Evolutionary conservation across 2,797 vertebrate species (phyloP), one percentile per base, ranked within the genome.

Genomic region (Pangasius macronema): DNA sequence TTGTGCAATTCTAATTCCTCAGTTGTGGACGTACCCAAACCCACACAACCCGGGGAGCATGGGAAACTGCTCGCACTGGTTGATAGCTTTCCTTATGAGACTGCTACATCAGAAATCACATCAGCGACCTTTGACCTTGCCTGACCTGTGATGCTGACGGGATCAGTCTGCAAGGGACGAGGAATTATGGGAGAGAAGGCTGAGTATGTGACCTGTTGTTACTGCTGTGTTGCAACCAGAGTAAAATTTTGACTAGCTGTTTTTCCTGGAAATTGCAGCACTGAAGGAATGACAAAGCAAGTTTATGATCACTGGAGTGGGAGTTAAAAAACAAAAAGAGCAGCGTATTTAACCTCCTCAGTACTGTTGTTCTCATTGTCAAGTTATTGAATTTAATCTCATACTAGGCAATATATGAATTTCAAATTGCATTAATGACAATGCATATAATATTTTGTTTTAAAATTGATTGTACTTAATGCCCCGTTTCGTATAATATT

Each of bases 11-110:
- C 53, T 46, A 55, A 51, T n/a, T 24, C 22, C 22, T 81, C 51
- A 65, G 72, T 84, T 63, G 51, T 87, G 61, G 27, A 79, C 80
- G 93, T 82, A 84, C 24, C 24, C 16, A 80, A n/a, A 82, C 36
- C 36, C 79, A 79, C 49, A 49, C 76, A 81, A 49, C 57, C 73
- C n/a, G 22, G 13, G 22, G 59, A 82, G 82, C 73, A 79, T 72
- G 59, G 55, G 83, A 86, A 82, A 51, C 46, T 55, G 18, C 8
- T 65, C 30, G 16, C 36, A 59, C 55, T 55, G 46, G 65, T 65
- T 68, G 63, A 53, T 27, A 63, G 57, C 51, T 55, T 82, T 24
- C 68, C 76, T 80, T 55, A 53, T 39, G 36, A 49, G 77, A 65
- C 68, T 22, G 63, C 39, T 53, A 53, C 49, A 70, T 84, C 39